A percentile compares a stretch with the other conserved stretches of the same genome.
Conservation (phyloP, 2,113 vertebrate genomes). For the Lucifuga dentata region DNA sequence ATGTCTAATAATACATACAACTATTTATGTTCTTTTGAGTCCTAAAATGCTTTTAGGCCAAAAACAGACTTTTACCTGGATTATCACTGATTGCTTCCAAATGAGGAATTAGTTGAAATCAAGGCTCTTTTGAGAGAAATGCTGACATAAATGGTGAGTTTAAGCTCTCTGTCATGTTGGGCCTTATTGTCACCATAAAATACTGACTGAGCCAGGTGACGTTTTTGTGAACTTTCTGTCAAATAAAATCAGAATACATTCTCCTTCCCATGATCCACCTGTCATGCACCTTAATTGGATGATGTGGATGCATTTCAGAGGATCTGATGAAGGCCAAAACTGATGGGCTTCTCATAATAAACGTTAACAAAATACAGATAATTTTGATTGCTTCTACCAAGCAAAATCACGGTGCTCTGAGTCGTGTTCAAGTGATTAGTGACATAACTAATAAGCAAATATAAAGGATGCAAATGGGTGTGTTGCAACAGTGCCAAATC, state of each 20-base stretch:
- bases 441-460: conserved; percentile 29
- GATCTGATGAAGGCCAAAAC: not conserved
- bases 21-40: not conserved
- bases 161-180: too few species aligned
- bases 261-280: not conserved
- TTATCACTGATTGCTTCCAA: too few species aligned
- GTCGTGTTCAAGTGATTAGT: conserved; percentile 33
- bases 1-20: not conserved
- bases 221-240: too few species aligned
- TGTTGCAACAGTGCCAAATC: conserved; percentile 4
- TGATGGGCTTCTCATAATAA: not conserved
- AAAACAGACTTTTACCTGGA: too few species aligned
- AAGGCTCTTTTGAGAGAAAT: too few species aligned
- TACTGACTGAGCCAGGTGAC: too few species aligned
- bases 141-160: too few species aligned
- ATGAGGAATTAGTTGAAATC: too few species aligned
- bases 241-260: too few species aligned
- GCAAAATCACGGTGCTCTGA: conserved; percentile 27
- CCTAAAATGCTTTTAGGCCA: not conserved
- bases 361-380: not conserved
- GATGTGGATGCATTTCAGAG: not conserved
- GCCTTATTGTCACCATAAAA: too few species aligned
- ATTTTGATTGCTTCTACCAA: not conserved
- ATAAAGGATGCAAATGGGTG: conserved; percentile 25
- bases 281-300: not conserved